Percentiles rank a stretch among this genome's conserved stretches.
These are phyloP conservation scores for Pangasius larnaudii DNA, from an alignment of 2,797 vertebrate genomes.

Conservation along the genomic window DNA sequence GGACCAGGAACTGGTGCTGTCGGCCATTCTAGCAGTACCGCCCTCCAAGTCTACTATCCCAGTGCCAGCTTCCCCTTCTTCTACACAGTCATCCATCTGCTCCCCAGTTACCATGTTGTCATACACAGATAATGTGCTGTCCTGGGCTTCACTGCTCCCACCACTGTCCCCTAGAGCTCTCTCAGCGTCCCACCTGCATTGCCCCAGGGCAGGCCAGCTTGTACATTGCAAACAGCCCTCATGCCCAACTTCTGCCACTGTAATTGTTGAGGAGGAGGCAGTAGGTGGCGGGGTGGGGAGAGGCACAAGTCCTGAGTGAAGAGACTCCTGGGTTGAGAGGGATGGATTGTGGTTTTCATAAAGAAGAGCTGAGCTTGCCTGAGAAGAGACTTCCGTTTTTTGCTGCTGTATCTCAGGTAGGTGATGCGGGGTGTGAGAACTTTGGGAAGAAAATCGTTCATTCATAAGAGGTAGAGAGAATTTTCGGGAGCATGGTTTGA, in stretches of 20 bases:
- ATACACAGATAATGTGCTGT: constrained; percentile 73
- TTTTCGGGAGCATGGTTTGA: constrained; percentile 67
- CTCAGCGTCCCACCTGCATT: constrained; percentile 45
- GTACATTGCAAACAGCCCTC: constrained; percentile 34
- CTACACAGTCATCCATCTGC: not conserved
- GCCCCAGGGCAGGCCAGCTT: constrained; percentile 62
- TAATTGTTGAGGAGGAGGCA: constrained; percentile 39
- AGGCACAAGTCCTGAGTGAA: constrained; percentile 29
- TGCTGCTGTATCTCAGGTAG: constrained; percentile 44
- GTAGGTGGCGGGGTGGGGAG: constrained; percentile 33
- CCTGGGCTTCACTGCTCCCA: constrained; percentile 69
- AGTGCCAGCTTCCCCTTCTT: constrained; percentile 29
- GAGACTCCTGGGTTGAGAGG: constrained; percentile 59
- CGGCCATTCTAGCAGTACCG: constrained; percentile 46
- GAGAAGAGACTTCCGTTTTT: constrained; percentile 42
- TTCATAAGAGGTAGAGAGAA: constrained; percentile 72
- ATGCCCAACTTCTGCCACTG: constrained; percentile 51
- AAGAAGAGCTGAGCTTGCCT: constrained; percentile 30
- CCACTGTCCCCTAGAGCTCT: constrained; percentile 55
- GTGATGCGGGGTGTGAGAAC: constrained; percentile 37
- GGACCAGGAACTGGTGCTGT: constrained; percentile 74
- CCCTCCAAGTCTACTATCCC: constrained; percentile 42
- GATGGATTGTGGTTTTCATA: constrained; percentile 64
- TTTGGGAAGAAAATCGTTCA: constrained; percentile 51
- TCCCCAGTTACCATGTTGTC: constrained; percentile 71